These are phyloP conservation scores for Pyrrhosoma nymphula DNA, from an alignment of 2,888 invertebrate genomes.

Conservation along the genomic window DNA sequence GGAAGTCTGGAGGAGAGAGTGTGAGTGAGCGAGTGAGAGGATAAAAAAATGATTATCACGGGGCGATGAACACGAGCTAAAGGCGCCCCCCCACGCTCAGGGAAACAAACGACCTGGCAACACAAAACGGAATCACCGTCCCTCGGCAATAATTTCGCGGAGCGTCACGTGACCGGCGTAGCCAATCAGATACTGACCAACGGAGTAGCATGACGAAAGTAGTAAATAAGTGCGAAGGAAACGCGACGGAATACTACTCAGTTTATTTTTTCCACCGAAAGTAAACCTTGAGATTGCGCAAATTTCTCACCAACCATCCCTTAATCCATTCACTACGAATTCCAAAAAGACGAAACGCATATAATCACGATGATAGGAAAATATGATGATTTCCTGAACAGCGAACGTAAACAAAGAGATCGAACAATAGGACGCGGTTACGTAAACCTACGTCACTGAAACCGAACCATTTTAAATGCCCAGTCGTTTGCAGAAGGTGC, in stretches of 20 bases:
- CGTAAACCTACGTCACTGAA: background rate
- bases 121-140: conserved; percentile 28
- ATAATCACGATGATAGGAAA: background rate
- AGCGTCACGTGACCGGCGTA: conserved; percentile 9
- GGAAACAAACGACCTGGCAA: background rate
- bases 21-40: background rate
- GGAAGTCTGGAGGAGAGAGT: background rate
- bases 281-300: too few relatives aligned
- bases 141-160: conserved; percentile 30
- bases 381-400: background rate
- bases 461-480: too few relatives aligned
- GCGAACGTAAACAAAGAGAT: background rate
- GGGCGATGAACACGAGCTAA: background rate
- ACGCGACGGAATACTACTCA: background rate
- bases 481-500: too few relatives aligned
- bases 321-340: background rate
- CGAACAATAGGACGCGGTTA: background rate
- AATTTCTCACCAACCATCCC: too few relatives aligned
- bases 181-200: background rate
- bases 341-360: background rate
- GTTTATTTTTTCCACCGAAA: background rate
- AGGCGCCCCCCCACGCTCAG: too few relatives aligned
- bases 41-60: background rate
- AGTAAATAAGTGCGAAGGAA: background rate
- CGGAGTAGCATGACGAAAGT: background rate